These are phyloP conservation scores for Orthosia gracilis DNA, from an alignment of 2,888 invertebrate genomes.

Conservation along the genomic window DNA sequence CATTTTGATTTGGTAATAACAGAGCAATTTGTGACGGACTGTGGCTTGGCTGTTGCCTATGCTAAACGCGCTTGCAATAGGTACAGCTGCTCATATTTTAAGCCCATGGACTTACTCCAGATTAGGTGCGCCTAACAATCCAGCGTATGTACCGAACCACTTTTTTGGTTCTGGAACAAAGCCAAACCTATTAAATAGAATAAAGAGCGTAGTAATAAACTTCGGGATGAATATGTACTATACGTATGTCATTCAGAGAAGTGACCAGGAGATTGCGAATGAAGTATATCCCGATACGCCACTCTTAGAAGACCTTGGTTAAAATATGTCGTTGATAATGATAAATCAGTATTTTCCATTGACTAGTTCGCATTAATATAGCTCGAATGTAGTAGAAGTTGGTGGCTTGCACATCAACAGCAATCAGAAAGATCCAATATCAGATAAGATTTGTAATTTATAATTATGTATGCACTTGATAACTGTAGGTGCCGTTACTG, in stretches of 20 bases:
- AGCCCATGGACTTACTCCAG: constrained; percentile 85
- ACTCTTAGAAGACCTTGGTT: constrained; percentile 71
- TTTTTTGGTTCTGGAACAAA: constrained; percentile 83
- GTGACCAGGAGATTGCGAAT: constrained; percentile 69
- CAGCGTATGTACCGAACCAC: constrained; percentile 90
- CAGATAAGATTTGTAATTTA: not conserved
- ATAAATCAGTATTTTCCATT: constrained; percentile 90
- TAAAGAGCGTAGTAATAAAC: constrained; percentile 81
- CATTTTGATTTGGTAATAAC: constrained; percentile 90
- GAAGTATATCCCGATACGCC: constrained; percentile 69
- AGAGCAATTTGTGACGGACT: constrained; percentile 91
- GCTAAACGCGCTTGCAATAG: constrained; percentile 89
- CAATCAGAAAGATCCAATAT: constrained; percentile 13
- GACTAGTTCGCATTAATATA: constrained; percentile 76
- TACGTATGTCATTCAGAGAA: constrained; percentile 67
- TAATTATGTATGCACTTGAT: too few relatives aligned
- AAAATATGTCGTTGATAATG: constrained; percentile 71
- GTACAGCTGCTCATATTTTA: constrained; percentile 71
- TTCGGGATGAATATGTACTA: constrained; percentile 69
- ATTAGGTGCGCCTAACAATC: constrained; percentile 88
- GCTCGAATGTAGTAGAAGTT: constrained; percentile 88
- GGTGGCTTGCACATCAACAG: constrained; percentile 79
- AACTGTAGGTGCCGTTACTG: too few relatives aligned
- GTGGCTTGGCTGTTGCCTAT: constrained; percentile 90
- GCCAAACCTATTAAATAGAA: constrained; percentile 82